A percentile compares a stretch with the other conserved stretches of the same genome.
phyloP scores from a whole-genome alignment of 2,113 vertebrate species.

The Hemiprocne comata region DNA sequence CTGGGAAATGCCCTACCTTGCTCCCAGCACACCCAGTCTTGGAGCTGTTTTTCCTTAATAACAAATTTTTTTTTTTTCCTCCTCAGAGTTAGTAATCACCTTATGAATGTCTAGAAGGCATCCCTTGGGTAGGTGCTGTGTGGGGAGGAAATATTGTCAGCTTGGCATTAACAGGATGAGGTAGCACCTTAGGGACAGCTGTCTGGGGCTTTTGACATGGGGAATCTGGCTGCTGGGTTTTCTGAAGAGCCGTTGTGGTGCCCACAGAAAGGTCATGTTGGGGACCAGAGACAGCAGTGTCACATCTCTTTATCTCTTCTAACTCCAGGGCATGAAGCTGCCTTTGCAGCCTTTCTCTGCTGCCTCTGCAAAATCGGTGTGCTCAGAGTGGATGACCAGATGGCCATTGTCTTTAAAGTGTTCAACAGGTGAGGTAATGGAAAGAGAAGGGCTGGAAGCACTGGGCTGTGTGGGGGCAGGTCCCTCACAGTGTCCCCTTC shows the following conservation, averaged over 20 bases:
- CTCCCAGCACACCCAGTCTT: background rate
- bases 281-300: background rate
- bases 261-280: background rate
- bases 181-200: background rate
- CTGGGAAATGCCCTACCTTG: background rate
- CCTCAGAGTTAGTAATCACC: background rate
- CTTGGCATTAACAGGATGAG: background rate
- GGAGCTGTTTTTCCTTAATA: background rate
- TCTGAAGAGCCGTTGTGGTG: background rate
- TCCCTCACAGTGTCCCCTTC: background rate
- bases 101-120: background rate
- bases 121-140: background rate
- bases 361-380: constrained; percentile 95
- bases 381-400: constrained; percentile 88
- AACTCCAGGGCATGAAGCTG: constrained; percentile 90
- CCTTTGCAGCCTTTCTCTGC: constrained; percentile 95
- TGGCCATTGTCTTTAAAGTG: constrained; percentile 92
- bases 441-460: background rate
- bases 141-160: background rate
- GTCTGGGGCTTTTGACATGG: background rate
- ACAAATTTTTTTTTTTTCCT: background rate
- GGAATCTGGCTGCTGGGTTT: background rate
- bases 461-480: background rate
- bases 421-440: constrained; percentile 86
- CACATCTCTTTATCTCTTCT: background rate